These are phyloP conservation scores for Julus scanicus DNA, from an alignment of 2,888 invertebrate species.

Conservation along the genomic window DNA sequence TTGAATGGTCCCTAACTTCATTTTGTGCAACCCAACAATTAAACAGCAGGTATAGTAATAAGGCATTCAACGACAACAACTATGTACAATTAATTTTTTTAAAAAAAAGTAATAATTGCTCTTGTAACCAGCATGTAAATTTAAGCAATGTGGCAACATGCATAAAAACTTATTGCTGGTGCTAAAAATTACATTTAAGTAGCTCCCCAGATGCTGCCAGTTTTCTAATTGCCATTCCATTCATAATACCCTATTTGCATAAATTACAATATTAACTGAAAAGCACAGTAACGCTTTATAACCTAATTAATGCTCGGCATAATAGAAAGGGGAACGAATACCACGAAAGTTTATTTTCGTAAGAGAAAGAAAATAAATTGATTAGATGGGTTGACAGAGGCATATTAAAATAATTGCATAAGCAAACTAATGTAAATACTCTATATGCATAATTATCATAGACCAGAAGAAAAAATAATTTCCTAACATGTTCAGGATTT, in stretches of 20 bases:
- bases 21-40: too few species aligned
- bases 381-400: too few species aligned
- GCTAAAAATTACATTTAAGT: background rate
- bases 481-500: too few species aligned
- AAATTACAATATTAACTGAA: background rate
- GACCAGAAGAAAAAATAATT: too few species aligned
- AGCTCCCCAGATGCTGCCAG: background rate
- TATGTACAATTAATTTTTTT: background rate
- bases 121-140: background rate
- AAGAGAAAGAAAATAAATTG: background rate
- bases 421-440: too few species aligned
- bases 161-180: background rate
- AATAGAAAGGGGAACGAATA: background rate
- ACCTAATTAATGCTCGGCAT: background rate
- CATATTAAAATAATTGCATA: too few species aligned
- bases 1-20: too few species aligned
- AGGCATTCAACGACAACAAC: background rate
- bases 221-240: constrained; percentile 24
- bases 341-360: background rate
- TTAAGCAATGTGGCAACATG: background rate
- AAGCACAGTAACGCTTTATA: background rate
- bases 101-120: background rate
- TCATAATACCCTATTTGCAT: constrained; percentile 17
- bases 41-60: too few species aligned
- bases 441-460: too few species aligned